Conservation (phyloP, 2,113 vertebrate genomes). For the Piprites chloris region DNA sequence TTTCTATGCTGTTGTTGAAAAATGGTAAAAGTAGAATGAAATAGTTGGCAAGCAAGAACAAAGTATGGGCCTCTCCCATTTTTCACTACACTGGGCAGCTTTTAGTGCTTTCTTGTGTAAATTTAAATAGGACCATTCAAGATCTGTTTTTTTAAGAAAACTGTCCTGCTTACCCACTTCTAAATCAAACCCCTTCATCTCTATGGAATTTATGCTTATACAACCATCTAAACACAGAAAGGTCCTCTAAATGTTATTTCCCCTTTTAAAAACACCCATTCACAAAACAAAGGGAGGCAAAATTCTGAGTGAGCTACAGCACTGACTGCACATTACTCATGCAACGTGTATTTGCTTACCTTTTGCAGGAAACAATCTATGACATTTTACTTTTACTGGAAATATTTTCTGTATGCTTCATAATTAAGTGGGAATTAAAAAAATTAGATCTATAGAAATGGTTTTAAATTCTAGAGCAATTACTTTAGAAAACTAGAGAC, state of each 20-base stretch:
- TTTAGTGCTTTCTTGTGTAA: background rate
- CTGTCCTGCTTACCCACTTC: background rate
- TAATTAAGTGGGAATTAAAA: background rate
- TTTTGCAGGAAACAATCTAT: background rate
- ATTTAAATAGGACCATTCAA: background rate
- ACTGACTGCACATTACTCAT: background rate
- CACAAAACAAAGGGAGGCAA: background rate
- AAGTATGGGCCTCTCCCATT: background rate
- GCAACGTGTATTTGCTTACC: background rate
- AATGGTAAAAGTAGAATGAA: background rate
- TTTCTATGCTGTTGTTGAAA: background rate
- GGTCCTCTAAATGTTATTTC: background rate
- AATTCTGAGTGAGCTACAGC: background rate
- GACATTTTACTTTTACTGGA: background rate
- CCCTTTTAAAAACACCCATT: background rate
- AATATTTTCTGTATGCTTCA: background rate
- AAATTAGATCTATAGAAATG: background rate
- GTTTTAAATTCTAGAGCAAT: background rate
- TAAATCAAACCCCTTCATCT: background rate
- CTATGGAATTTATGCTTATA: background rate
- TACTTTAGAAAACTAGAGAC: background rate
- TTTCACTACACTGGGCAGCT: background rate
- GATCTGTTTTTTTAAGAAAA: background rate
- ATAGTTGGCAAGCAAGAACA: background rate
- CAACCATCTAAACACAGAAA: background rate